Evolutionary conservation across 2,113 vertebrate species (phyloP).

Genomic region (Tragelaphus strepsiceros): DNA sequence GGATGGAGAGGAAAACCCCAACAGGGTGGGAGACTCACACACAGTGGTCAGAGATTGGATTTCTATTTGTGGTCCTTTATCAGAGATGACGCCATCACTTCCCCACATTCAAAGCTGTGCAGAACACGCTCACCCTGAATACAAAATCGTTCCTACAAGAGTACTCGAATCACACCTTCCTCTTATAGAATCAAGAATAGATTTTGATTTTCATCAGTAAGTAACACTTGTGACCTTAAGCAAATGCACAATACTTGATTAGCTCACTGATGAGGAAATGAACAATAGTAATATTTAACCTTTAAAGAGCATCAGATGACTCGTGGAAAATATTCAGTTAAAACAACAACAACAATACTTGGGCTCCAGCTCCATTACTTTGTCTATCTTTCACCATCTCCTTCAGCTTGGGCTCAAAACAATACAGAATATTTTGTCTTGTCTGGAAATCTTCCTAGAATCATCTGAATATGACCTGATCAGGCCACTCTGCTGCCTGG

Average conservation of each 20-base stretch:
- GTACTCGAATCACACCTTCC: not conserved
- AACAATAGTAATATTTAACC: conserved; percentile 57
- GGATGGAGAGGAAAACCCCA: not conserved
- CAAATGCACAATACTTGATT: conserved; percentile 35
- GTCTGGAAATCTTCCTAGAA: not conserved
- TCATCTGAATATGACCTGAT: accelerated
- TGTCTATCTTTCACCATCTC: not conserved
- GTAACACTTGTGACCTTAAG: conserved; percentile 18
- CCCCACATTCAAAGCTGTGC: not conserved
- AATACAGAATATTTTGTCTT: not conserved
- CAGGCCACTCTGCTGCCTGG: not conserved
- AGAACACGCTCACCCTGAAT: not conserved
- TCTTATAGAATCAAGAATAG: not conserved
- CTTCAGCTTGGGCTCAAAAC: not conserved
- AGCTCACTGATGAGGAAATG: conserved; percentile 64
- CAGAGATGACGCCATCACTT: not conserved
- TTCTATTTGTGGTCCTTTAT: not conserved
- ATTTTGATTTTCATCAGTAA: not conserved
- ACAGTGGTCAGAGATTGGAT: accelerated
- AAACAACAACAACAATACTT: not conserved
- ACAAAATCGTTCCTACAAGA: not conserved
- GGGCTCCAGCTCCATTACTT: not conserved
- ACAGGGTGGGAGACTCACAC: accelerated
- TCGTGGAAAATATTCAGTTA: not conserved
- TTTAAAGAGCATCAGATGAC: conserved; percentile 67